A percentile compares a stretch with the other conserved stretches of the same genome.
phyloP scores from a whole-genome alignment of 2,888 invertebrate species.

The Drosophila anomalipes region DNA sequence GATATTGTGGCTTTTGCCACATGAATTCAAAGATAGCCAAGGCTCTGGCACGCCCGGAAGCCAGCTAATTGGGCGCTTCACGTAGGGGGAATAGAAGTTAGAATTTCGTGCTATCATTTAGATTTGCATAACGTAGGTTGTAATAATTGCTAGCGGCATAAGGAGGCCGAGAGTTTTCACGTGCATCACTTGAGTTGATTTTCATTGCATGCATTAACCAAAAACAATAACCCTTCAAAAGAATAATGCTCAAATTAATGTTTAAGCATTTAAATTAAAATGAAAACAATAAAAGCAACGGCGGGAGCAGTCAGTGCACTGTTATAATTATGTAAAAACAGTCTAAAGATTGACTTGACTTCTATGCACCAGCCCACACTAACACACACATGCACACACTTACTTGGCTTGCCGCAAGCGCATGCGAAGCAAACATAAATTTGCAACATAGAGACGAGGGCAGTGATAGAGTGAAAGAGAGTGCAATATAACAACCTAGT shows the following conservation, averaged over 20 bases:
- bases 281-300: slow-evolving; percentile 61
- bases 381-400: slow-evolving; percentile 16
- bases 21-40: slow-evolving; percentile 50
- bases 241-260: slow-evolving; percentile 79
- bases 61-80: slow-evolving; percentile 66
- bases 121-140: slow-evolving; percentile 65
- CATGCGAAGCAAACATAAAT: slow-evolving; percentile 77
- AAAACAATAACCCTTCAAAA: slow-evolving; percentile 74
- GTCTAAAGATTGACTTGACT: slow-evolving; percentile 82
- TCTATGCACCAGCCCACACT: slow-evolving; percentile 43
- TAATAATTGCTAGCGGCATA: slow-evolving; percentile 55
- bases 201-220: slow-evolving; percentile 72
- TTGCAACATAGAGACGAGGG: slow-evolving; percentile 37
- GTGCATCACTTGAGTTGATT: slow-evolving; percentile 50
- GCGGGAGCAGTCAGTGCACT: slow-evolving; percentile 62
- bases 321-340: slow-evolving; percentile 81
- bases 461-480: slow-evolving; percentile 20
- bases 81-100: background rate
- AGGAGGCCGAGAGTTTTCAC: slow-evolving; percentile 14
- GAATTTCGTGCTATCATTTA: slow-evolving; percentile 41
- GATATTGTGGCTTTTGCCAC: slow-evolving; percentile 77
- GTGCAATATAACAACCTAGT: slow-evolving; percentile 68
- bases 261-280: slow-evolving; percentile 80
- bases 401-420: slow-evolving; percentile 46
- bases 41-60: slow-evolving; percentile 50